Conservation (phyloP, 2,113 vertebrate species). For the Phycodurus eques region DNA sequence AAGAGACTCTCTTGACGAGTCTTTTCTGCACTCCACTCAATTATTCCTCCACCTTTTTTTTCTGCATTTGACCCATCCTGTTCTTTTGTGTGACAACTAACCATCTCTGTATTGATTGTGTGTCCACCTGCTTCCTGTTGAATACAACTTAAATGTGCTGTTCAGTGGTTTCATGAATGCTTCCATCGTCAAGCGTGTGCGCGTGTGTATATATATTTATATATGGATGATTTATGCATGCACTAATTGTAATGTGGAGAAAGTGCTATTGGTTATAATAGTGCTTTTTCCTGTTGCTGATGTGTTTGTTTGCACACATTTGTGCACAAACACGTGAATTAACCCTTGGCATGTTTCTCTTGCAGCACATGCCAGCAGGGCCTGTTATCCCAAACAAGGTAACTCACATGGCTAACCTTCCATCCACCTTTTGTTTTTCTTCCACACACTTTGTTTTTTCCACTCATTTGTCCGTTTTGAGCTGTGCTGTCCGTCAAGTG, state of each 20-base stretch:
- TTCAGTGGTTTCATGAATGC: constrained; percentile 10
- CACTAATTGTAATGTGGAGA: constrained; percentile 31
- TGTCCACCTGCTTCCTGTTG: constrained; percentile 12
- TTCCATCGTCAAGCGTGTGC: constrained; percentile 38
- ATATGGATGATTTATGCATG: constrained; percentile 56
- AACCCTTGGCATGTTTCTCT: constrained; percentile 74
- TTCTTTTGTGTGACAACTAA: constrained; percentile 7
- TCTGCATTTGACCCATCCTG: constrained; percentile 18
- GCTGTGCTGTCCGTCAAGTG: constrained; percentile 46
- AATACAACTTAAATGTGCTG: not conserved
- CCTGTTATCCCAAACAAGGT: constrained; percentile 78
- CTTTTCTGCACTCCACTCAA: constrained; percentile 45
- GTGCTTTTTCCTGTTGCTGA: constrained; percentile 44
- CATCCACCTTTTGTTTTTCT: constrained; percentile 21
- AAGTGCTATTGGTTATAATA: constrained; percentile 47
- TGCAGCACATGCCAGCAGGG: constrained; percentile 71
- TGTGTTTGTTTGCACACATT: constrained; percentile 52
- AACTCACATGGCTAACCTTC: constrained; percentile 56
- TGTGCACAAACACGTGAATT: constrained; percentile 69
- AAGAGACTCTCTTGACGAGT: constrained; percentile 16
- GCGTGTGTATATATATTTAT: constrained; percentile 24
- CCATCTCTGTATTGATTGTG: constrained; percentile 9
- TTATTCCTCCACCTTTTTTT: constrained; percentile 32
- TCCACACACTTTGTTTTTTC: constrained; percentile 31
- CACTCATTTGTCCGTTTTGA: constrained; percentile 29